Evolutionary conservation across 2,888 invertebrate species (phyloP).

Genomic region (Thera britannica): DNA sequence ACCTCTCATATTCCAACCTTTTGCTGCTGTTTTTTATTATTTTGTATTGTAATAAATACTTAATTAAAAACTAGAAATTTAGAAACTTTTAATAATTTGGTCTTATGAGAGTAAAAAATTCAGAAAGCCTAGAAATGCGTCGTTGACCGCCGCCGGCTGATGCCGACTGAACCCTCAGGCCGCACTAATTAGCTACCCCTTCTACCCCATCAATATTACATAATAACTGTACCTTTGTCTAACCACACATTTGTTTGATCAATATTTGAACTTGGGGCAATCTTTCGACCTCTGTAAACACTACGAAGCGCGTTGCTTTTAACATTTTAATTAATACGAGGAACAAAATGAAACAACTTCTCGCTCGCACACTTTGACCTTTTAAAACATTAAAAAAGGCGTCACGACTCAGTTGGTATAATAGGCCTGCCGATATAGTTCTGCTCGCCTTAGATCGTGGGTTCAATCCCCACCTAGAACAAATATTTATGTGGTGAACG

Average conservation of each 20-base stretch:
- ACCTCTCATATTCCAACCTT: too few species aligned
- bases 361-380: too few species aligned
- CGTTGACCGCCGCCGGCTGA: conserved; percentile 7
- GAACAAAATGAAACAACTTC: too few species aligned
- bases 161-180: conserved; percentile 1
- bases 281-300: conserved; percentile 12
- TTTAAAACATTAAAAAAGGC: too few species aligned
- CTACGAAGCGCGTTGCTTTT: conserved; percentile 16
- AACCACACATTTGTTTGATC: conserved; percentile 15
- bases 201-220: conserved; percentile 23
- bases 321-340: conserved; percentile 11
- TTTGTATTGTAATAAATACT: background rate
- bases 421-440: too few species aligned
- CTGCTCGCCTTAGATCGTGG: too few species aligned
- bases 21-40: background rate
- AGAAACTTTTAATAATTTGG: conserved; percentile 64
- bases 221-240: conserved; percentile 17
- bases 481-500: too few species aligned
- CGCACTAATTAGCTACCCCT: conserved; percentile 29
- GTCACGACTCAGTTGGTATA: too few species aligned
- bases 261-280: conserved; percentile 14
- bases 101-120: conserved; percentile 55
- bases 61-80: conserved; percentile 50
- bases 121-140: conserved; percentile 42
- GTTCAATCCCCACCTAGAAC: too few species aligned